phyloP scores from a whole-genome alignment of 2,888 invertebrate species.

The Lucinisca nassula region DNA sequence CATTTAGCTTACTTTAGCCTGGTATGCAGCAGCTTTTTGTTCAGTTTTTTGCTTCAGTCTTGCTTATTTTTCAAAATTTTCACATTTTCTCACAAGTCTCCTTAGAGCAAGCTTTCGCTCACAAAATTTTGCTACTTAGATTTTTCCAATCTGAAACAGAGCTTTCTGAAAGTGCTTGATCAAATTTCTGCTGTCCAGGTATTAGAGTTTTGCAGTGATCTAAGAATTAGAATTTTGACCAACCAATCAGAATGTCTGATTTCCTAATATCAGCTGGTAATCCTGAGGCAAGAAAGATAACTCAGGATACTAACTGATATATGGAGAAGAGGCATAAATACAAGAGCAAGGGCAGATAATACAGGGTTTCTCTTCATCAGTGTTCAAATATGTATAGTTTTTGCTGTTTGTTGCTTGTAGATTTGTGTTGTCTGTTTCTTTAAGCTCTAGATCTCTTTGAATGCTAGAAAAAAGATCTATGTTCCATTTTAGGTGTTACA shows the following conservation, averaged over 20 bases:
- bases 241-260: constrained; percentile 80
- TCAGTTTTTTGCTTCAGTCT: constrained; percentile 59
- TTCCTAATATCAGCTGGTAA: constrained; percentile 99
- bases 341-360: constrained; percentile 71
- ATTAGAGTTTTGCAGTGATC: not conserved
- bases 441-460: no score
- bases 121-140: not conserved
- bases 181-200: not conserved
- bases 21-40: constrained; percentile 40
- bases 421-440: no score
- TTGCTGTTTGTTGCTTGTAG: not conserved
- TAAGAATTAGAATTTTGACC: not conserved
- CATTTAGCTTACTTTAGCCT: constrained; percentile 51
- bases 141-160: not conserved
- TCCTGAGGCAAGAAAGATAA: constrained; percentile 89
- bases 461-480: no score
- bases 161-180: not conserved
- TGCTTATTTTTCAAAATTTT: constrained; percentile 43
- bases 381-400: not conserved
- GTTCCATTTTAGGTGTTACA: no score
- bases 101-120: constrained; percentile 61
- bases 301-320: constrained; percentile 87
- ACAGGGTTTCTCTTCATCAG: constrained; percentile 11
- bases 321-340: constrained; percentile 72
- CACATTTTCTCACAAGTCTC: constrained; percentile 36